Conservation (phyloP, 2,888 invertebrate genomes). For the Acanthopleura granulata region DNA sequence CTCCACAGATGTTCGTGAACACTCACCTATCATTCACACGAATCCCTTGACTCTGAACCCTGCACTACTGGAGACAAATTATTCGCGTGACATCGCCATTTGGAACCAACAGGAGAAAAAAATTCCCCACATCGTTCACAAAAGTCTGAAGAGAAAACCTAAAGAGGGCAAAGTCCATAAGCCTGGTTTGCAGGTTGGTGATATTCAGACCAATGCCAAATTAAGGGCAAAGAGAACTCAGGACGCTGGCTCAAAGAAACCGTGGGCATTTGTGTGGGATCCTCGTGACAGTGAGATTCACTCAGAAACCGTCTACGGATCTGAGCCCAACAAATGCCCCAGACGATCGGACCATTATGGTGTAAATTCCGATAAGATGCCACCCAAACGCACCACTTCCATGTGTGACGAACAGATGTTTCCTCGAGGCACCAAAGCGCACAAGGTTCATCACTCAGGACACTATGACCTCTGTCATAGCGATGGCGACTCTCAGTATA, state of each 20-base stretch:
- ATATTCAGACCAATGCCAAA: background rate
- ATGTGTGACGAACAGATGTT: no score
- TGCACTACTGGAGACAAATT: background rate
- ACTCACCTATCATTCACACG: background rate
- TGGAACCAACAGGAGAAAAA: constrained; percentile 14
- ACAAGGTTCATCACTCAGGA: no score
- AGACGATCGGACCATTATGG: background rate
- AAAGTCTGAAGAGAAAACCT: background rate
- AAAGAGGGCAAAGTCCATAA: background rate
- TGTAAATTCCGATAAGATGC: background rate
- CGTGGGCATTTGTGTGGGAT: background rate
- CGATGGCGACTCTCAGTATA: background rate
- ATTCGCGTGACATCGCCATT: background rate
- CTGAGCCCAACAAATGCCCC: background rate
- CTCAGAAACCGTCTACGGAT: background rate
- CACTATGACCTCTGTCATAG: background rate
- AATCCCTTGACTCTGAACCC: background rate
- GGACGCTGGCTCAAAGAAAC: background rate
- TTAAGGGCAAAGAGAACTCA: background rate
- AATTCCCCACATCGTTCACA: constrained; percentile 8
- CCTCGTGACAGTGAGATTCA: background rate
- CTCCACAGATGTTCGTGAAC: background rate
- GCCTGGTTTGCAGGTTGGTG: background rate
- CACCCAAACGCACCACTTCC: no score
- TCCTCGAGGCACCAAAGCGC: no score